Evolutionary conservation across 2,797 vertebrate genomes (phyloP), one percentile per base, ranked within the genome.

Genomic region (Enteromius treurensis): DNA sequence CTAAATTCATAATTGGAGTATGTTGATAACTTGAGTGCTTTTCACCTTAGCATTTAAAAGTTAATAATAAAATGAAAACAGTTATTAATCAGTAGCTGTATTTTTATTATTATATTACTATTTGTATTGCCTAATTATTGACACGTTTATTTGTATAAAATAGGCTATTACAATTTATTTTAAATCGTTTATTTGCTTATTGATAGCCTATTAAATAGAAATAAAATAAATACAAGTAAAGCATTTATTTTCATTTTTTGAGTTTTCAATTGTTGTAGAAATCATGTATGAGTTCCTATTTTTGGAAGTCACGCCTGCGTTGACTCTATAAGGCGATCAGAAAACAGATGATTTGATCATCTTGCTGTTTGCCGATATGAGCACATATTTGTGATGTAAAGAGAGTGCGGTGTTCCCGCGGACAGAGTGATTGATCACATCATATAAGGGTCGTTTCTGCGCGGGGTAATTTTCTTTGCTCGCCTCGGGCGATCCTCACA

Each of bases 371-470:
- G 42, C 32, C 71, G 69, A 81, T 74, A 26, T 79, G 78, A 89
- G 53, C 58, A 64, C 78, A 62, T 58, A 79, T 75, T 34, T 84
- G 45, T 64, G 42, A 45, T 32, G 58, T 51, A 70, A 55, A 26
- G 68, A 87, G 86, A 86, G 87, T 88, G 89, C 88, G 86, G 89
- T 93, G 91, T 93, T 93, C 91, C 92, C 81, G 89, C 88, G 91
- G 94, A 93, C 94, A 91, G 89, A 86, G 86, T 90, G 92, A 94
- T 94, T 93, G 94, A 95, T 92, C 92, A 94, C 91, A 90, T 94
- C 94, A 93, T 93, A 94, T 94, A 93, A 90, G 87, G 93, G 93
- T 95, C 91, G 91, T 92, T 93, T 93, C 86, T 92, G 88, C 92
- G 90, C 93, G 87, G 91, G 90, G 90, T 95, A 90, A 93, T 92